Evolutionary conservation across 2,113 vertebrate genomes (phyloP).

Genomic region (Pseudorasbora parva): DNA sequence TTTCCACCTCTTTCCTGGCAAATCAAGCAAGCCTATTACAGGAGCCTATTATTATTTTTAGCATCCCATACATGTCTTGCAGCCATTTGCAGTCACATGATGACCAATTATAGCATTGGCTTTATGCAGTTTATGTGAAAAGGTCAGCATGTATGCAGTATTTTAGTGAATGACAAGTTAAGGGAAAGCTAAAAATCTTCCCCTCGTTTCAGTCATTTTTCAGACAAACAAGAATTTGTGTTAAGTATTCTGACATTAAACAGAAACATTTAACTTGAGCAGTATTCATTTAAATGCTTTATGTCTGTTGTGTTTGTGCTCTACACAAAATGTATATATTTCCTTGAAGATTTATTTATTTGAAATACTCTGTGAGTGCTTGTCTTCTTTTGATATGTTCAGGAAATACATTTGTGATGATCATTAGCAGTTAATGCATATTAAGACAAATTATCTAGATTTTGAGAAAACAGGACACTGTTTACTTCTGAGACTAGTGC

Average conservation of each 20-base stretch:
- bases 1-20: not conserved
- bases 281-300: not conserved
- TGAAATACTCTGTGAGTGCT: not conserved
- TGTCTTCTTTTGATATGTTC: slow-evolving; percentile 2
- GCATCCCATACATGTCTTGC: not conserved
- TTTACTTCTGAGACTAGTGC: not conserved
- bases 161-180: not conserved
- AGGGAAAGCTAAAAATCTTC: not conserved
- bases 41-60: not conserved
- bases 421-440: slow-evolving; percentile 34
- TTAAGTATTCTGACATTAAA: not conserved
- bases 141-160: not conserved
- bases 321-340: not conserved
- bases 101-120: not conserved
- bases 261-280: not conserved
- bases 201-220: not conserved
- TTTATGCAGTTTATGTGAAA: not conserved
- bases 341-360: not conserved
- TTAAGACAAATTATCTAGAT: slow-evolving; percentile 8
- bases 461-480: not conserved
- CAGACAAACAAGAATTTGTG: not conserved
- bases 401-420: slow-evolving; percentile 5
- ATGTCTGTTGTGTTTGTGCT: not conserved
- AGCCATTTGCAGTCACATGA: slow-evolving; percentile 3
- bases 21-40: not conserved